phyloP scores from a whole-genome alignment of 2,113 vertebrate species.

The Parus major region DNA sequence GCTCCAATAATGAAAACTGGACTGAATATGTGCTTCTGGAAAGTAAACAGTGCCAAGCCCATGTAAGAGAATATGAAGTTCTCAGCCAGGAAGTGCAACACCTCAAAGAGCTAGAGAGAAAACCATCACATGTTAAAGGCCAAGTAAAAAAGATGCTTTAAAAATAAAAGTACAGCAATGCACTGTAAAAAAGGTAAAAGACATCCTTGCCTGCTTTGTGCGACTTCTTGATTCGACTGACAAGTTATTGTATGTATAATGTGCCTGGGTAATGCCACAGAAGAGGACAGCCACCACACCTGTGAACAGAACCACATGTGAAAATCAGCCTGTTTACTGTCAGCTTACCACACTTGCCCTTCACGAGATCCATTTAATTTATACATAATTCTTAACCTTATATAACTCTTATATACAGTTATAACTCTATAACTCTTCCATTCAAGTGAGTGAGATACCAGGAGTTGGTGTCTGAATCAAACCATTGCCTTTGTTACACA shows the following conservation, averaged over 20 bases:
- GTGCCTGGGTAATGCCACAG: constrained; percentile 95
- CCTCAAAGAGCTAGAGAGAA: constrained; percentile 88
- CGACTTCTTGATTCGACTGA: constrained; percentile 91
- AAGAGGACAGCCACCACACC: constrained; percentile 95
- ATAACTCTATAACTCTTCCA: background rate
- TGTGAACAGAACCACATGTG: constrained; percentile 50
- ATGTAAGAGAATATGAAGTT: constrained; percentile 99
- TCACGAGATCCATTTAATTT: background rate
- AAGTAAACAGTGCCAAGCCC: constrained; percentile 96
- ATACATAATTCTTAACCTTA: background rate
- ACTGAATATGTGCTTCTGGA: constrained; percentile 97
- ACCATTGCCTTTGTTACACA: background rate
- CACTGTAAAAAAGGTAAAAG: background rate
- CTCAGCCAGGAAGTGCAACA: constrained; percentile 95
- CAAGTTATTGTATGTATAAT: constrained; percentile 95
- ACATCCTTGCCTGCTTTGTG: constrained; percentile 87
- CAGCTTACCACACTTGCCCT: background rate
- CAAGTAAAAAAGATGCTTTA: background rate
- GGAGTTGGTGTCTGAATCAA: background rate
- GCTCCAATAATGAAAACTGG: constrained; percentile 93
- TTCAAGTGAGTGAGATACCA: background rate
- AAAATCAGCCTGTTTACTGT: background rate
- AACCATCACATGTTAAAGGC: background rate
- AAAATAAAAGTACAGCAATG: background rate
- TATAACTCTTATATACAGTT: too few relatives aligned